These are phyloP conservation scores for Tortrix viridana DNA, from an alignment of 2,888 invertebrate genomes.

Conservation along the genomic window DNA sequence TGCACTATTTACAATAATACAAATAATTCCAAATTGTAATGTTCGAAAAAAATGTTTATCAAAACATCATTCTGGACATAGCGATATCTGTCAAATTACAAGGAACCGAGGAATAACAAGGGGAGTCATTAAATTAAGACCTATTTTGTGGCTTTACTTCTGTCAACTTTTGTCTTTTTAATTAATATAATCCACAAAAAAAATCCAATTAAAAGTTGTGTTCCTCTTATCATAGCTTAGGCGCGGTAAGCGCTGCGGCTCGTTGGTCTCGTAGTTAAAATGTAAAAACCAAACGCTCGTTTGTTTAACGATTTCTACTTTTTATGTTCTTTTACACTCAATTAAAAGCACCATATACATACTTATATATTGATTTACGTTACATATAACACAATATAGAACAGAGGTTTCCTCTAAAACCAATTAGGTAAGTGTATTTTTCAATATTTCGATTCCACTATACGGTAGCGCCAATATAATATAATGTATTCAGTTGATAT, in stretches of 20 bases:
- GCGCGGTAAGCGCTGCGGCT: slow-evolving; percentile 56
- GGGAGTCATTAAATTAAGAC: slow-evolving; percentile 42
- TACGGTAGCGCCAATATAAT: slow-evolving; percentile 59
- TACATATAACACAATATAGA: background rate
- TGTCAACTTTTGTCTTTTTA: slow-evolving; percentile 63
- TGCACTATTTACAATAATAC: too few species aligned
- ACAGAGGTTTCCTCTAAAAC: background rate
- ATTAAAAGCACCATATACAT: too few species aligned
- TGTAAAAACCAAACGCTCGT: slow-evolving; percentile 44
- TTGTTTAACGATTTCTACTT: slow-evolving; percentile 22
- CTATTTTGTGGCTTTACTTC: slow-evolving; percentile 57
- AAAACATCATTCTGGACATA: too few species aligned
- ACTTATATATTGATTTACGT: too few species aligned
- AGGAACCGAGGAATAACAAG: slow-evolving; percentile 31
- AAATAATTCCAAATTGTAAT: too few species aligned
- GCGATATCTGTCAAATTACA: slow-evolving; percentile 23
- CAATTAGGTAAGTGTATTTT: slow-evolving; percentile 47
- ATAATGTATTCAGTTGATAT: slow-evolving; percentile 76
- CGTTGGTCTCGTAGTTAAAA: slow-evolving; percentile 48
- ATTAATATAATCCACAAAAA: slow-evolving; percentile 76
- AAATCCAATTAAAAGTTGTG: slow-evolving; percentile 77
- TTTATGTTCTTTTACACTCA: slow-evolving; percentile 1
- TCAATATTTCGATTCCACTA: slow-evolving; percentile 59
- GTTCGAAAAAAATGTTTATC: too few species aligned
- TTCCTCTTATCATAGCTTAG: slow-evolving; percentile 67